Conservation (phyloP, 1,140 invertebrate genomes). For the Drosophila nigromelanica region DNA sequence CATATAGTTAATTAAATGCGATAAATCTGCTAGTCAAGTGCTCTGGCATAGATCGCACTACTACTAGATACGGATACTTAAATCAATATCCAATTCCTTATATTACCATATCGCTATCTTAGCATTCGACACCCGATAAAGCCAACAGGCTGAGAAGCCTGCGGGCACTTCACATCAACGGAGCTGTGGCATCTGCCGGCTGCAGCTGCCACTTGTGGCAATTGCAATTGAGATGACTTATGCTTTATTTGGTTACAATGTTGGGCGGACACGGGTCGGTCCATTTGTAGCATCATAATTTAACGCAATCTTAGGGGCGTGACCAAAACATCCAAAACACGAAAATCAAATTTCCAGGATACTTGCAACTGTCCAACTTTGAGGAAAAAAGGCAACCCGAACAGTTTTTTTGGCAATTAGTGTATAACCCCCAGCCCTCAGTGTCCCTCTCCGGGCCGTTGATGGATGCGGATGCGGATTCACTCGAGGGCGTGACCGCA, state of each 20-base stretch:
- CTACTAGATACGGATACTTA: no score
- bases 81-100: no score
- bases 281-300: constrained; percentile 39
- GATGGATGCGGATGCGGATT: constrained; percentile 47
- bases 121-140: constrained; percentile 4
- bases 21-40: no score
- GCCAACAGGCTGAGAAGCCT: not conserved
- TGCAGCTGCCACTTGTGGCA: constrained; percentile 40
- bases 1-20: no score
- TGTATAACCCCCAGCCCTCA: not conserved
- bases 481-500: constrained; percentile 25
- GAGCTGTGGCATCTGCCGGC: constrained; percentile 17
- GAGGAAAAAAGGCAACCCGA: constrained; percentile 1
- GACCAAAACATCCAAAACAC: constrained; percentile 74
- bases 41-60: no score
- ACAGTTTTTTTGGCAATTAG: constrained; percentile 50
- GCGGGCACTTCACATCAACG: constrained; percentile 2
- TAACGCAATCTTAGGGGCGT: constrained; percentile 41
- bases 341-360: constrained; percentile 74
- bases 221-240: constrained; percentile 37
- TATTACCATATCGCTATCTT: not conserved
- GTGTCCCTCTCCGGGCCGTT: constrained; percentile 1
- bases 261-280: constrained; percentile 17
- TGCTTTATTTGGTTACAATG: constrained; percentile 41
- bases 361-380: constrained; percentile 5